Base-by-base conservation (phyloP, 2,888 invertebrate genomes). In the Sialis lutaria region DNA sequence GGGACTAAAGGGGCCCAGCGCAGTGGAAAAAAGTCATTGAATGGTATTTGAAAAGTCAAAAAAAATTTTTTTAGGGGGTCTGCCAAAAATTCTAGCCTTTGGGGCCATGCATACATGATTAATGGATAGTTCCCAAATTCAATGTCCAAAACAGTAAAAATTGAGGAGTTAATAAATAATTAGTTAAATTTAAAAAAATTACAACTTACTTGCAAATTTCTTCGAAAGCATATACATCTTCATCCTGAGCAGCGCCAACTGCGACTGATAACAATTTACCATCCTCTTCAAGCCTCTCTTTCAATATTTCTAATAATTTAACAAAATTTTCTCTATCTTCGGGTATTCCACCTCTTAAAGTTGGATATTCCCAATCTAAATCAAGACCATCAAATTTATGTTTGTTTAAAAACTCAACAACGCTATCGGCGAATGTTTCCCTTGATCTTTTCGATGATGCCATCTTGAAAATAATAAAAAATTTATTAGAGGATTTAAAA, bases 281-380 rank as follows among this genome's bases (percentile, higher is more conserved):
- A 56, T 65, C 61, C 33, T 63, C 60, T 31, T 55, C 50, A 13
- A 73, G 60, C 37, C 61, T 62, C 12, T 55, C 56, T 50, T 64
- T 63, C 32, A 73, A 50, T 40, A 61, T 60, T 51, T 60, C 57
- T 35, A 72, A 49, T 2, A 72, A 56, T 6, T 53, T 47, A 1
- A 62, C 60, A 50, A 67, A 68, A 55, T 67, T 67, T 40, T 58
- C 53, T 50, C 61, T 64, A 54, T 71, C 70, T 8, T 56, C 56
- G 3, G 58, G 49, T 8, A 59, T 51, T 6, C 70, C 69, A 10
- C 67, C 68, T 39, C 70, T 57, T 52, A 59, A 39, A 6, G 62
- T 60, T 2, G 70, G 70, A 53, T 70, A 70, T 54, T 70, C 70
- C 68, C 68, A 70, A 56, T 69, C 70, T 33, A 72, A 52, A 55